A percentile compares a stretch with the other conserved stretches of the same genome.
phyloP scores from a whole-genome alignment of 2,888 invertebrate genomes.

The Agrochola lychnidis region DNA sequence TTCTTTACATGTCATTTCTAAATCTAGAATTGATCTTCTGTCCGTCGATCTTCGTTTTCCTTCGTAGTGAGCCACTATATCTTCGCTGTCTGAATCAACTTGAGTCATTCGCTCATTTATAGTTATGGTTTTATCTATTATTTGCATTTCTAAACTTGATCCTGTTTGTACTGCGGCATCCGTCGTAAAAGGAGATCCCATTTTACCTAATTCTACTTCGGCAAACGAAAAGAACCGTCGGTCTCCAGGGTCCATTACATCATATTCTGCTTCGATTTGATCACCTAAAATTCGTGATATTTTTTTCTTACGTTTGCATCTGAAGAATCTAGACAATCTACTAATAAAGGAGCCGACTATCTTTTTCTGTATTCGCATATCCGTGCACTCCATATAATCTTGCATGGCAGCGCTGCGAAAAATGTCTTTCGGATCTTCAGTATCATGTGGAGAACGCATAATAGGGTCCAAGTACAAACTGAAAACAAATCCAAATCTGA shows the following conservation, averaged over 20 bases:
- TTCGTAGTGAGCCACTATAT: slow-evolving; percentile 35
- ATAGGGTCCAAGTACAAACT: slow-evolving; percentile 82
- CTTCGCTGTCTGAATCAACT: slow-evolving; percentile 19
- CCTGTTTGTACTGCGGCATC: slow-evolving; percentile 82
- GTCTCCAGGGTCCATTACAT: slow-evolving; percentile 29
- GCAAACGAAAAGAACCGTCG: slow-evolving; percentile 75
- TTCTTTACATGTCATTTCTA: slow-evolving; percentile 26
- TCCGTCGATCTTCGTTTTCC: slow-evolving; percentile 11
- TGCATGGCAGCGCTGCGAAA: slow-evolving; percentile 69
- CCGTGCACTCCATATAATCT: slow-evolving; percentile 60
- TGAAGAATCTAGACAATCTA: slow-evolving; percentile 56
- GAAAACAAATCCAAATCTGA: slow-evolving; percentile 60
- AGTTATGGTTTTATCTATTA: not conserved
- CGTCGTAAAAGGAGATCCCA: slow-evolving; percentile 47
- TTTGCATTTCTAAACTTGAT: slow-evolving; percentile 76
- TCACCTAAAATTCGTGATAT: slow-evolving; percentile 18
- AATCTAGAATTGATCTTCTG: slow-evolving; percentile 16
- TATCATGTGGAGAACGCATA: slow-evolving; percentile 84
- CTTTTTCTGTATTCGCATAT: slow-evolving; percentile 37
- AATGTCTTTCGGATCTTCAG: slow-evolving; percentile 65
- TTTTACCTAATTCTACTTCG: slow-evolving; percentile 78
- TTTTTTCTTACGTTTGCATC: slow-evolving; percentile 58
- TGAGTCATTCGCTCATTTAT: not conserved
- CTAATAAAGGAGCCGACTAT: slow-evolving; percentile 43
- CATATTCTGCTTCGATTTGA: slow-evolving; percentile 32